Base-by-base conservation (phyloP, 2,797 vertebrate species). In the Esox masquinongy region DNA sequence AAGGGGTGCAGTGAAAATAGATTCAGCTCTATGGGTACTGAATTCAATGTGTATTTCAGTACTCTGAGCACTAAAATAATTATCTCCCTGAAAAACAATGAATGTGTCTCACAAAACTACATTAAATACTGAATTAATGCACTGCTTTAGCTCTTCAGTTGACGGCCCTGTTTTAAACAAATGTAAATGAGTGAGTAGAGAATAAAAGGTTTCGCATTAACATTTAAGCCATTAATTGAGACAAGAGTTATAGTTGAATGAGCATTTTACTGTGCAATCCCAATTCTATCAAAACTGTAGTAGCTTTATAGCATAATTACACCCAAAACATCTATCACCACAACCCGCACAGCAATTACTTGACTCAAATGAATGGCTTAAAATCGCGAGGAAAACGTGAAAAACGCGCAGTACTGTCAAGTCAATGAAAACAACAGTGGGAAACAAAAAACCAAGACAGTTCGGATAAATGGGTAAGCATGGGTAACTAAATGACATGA, bases 101-200 rank as follows among this genome's bases (percentile, higher is more conserved):
- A 34, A 11, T 8, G 24, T 3, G 22, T 56, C 26, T 71, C 68
- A 69, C 72, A 47, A 73, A 59, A 59, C 22, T 53, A 64, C 61
- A 53, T 49, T 69, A 67, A 85, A 70, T 66, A 77, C 64, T 43
- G 68, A 75, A 29, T 68, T 34, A 74, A 77, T 17, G 68, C 69
- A 80, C 80, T 80, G 78, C 29, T 82, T 80, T 71, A 31, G 61
- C 19, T 83, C 84, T 83, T 83, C 85, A 79, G 66, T 74, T 50
- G 82, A 88, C 56, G 22, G 56, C 74, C 84, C 80, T 77, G 81
- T 80, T 83, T 16, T 73, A 74, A 59, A 80, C 59, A 77, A 80
- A 87, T n/a, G 56, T 69, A 69, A 84, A 75, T 74, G 75, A 66
- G 80, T 70, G 50, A 83, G 75, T 61, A 77, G 75, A 82, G 77